These are phyloP conservation scores for Botia kubotai DNA, from an alignment of 2,797 vertebrate genomes.

Conservation along the genomic window DNA sequence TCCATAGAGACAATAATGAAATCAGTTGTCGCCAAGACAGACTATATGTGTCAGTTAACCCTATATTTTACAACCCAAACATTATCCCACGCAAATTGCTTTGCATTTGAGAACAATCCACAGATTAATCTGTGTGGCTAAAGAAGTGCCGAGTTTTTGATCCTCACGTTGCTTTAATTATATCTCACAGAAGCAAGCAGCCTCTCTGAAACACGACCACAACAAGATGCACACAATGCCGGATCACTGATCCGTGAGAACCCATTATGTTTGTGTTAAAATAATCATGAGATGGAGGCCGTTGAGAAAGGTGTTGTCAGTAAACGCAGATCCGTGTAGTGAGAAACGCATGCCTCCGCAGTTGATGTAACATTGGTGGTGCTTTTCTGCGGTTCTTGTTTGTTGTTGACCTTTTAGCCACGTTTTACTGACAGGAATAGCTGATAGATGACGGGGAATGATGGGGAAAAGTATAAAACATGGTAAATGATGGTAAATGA, in stretches of 20 bases:
- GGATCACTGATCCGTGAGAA: constrained; percentile 68
- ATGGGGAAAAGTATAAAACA: background rate
- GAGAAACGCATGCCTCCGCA: background rate
- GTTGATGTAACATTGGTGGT: background rate
- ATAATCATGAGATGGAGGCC: constrained; percentile 61
- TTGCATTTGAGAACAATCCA: constrained; percentile 32
- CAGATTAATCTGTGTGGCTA: constrained; percentile 22
- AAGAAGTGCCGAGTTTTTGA: constrained; percentile 5
- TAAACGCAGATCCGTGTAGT: background rate
- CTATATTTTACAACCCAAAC: constrained; percentile 30
- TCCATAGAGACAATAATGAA: constrained; percentile 26
- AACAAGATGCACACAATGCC: constrained; percentile 69
- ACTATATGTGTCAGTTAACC: constrained; percentile 31
- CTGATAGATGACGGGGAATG: background rate
- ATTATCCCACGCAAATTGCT: constrained; percentile 17
- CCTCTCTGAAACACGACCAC: constrained; percentile 65
- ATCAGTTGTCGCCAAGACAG: constrained; percentile 29
- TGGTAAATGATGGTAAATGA: background rate
- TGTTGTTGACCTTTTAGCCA: background rate
- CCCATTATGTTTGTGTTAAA: constrained; percentile 72
- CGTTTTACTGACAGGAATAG: background rate
- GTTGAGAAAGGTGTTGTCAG: constrained; percentile 17
- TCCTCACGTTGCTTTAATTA: constrained; percentile 31
- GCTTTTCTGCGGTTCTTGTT: background rate
- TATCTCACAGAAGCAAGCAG: constrained; percentile 47